Evolutionary conservation across 2,888 invertebrate species (phyloP).

Genomic region (Petrophora chlorosata): DNA sequence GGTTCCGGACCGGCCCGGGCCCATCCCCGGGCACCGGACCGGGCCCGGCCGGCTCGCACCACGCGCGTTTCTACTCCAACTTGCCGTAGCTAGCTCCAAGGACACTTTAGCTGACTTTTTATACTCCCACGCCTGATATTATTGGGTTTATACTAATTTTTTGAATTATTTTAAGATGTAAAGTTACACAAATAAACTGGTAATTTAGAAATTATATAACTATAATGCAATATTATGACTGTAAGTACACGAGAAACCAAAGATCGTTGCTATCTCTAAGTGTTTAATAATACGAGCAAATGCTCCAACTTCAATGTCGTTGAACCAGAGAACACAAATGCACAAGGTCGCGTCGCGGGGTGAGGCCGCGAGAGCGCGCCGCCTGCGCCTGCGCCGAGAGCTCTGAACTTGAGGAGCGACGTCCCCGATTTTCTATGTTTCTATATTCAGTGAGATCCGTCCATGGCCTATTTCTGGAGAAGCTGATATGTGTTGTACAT

Average conservation of each 20-base stretch:
- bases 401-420: not conserved
- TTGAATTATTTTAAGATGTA: not conserved
- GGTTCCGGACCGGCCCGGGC: constrained; percentile 38
- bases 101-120: not conserved
- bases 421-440: constrained; percentile 30
- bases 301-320: too few species aligned
- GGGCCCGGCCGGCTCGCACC: constrained; percentile 27
- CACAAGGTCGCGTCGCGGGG: too few species aligned
- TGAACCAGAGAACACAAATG: too few species aligned
- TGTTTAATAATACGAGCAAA: too few species aligned
- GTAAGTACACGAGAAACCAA: too few species aligned
- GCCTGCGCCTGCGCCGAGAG: not conserved
- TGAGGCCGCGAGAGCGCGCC: too few species aligned
- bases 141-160: not conserved
- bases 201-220: too few species aligned
- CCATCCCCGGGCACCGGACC: too few species aligned
- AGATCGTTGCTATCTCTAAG: too few species aligned
- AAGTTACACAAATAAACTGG: too few species aligned
- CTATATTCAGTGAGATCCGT: constrained; percentile 64
- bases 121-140: not conserved
- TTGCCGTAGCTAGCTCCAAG: constrained; percentile 40
- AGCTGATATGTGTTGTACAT: not conserved
- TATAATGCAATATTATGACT: too few species aligned
- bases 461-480: constrained; percentile 53
- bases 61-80: constrained; percentile 48